Evolutionary conservation across 2,113 vertebrate genomes (phyloP), one percentile per base, ranked within the genome.

Genomic region (Rhodinocichla rosea): DNA sequence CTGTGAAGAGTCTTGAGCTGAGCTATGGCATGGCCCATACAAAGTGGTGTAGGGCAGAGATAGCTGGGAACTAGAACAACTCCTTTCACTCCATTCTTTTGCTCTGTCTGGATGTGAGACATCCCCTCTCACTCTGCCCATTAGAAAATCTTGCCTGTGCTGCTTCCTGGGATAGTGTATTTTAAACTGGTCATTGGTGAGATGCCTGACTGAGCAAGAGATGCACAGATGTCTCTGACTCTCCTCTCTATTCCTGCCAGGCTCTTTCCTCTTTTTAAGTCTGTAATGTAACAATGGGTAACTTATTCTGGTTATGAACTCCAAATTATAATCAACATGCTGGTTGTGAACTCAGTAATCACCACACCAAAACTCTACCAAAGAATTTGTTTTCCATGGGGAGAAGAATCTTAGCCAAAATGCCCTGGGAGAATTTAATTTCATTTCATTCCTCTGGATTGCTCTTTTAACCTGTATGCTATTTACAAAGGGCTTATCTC

Each of bases 1-100:
- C 20, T 0, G 2, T 90, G 33, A 50, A 40, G 12, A 63, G 23
- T 17, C 37, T 79, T 49, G 45, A 90, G 40, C 62, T 56, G 75
- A 45, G 5, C 37, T 1, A 2, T 60, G 45, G 28, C 37, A 40
- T 16, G 30, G 21, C 19, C 15, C 4, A 1, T 37, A 7, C n/a
- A 47, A 13, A 50, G 14, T 27, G 57, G 60, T 0, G 2, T 17
- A 22, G 52, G 42, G 42, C 81, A 60, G 30, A 79, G 55, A 26
- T 94, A 30, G 8, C 9, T 88, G 50, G 55, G 13, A 73, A 2
- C 16, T 57, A 18, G 17, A 89, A 27, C 13, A 8, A 10, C 5
- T 81, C 26, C 24, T 5, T 50, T 92, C 33, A 16, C 11, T 69
- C 11, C 28, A 64, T 76, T 80, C 16, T 60, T 45, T 23, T 95